Evolutionary conservation across 2,888 invertebrate genomes (phyloP).

Genomic region (Pollenia labialis): DNA sequence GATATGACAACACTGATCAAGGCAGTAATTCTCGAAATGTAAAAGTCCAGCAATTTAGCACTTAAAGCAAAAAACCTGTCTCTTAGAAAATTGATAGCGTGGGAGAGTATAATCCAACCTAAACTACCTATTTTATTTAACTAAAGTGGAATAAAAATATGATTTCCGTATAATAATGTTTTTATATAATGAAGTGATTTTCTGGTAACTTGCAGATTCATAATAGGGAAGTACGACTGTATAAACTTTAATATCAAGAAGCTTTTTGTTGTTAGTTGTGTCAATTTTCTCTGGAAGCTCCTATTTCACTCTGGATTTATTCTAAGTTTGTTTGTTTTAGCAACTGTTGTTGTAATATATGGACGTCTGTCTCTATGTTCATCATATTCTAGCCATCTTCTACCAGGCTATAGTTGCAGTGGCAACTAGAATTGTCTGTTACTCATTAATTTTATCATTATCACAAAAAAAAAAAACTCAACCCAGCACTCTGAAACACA

Average conservation of each 20-base stretch:
- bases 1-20: too few relatives aligned
- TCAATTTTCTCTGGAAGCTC: background rate
- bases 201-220: too few relatives aligned
- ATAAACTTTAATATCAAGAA: background rate
- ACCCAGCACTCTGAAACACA: background rate
- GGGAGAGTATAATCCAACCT: too few relatives aligned
- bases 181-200: too few relatives aligned
- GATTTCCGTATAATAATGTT: too few relatives aligned
- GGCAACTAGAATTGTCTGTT: slow-evolving; percentile 27
- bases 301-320: slow-evolving; percentile 38
- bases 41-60: too few relatives aligned
- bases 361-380: background rate
- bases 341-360: slow-evolving; percentile 16
- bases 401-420: slow-evolving; percentile 28
- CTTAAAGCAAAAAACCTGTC: too few relatives aligned
- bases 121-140: too few relatives aligned
- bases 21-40: too few relatives aligned
- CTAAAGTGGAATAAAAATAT: too few relatives aligned
- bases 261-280: background rate
- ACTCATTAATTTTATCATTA: slow-evolving; percentile 58
- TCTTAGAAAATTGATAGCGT: too few relatives aligned
- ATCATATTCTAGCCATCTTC: background rate
- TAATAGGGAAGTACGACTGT: too few relatives aligned
- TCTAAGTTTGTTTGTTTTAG: slow-evolving; percentile 28
- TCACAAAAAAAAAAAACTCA: slow-evolving; percentile 32